Conservation (phyloP, 2,113 vertebrate species). For the Microcebus ravelobensis region DNA sequence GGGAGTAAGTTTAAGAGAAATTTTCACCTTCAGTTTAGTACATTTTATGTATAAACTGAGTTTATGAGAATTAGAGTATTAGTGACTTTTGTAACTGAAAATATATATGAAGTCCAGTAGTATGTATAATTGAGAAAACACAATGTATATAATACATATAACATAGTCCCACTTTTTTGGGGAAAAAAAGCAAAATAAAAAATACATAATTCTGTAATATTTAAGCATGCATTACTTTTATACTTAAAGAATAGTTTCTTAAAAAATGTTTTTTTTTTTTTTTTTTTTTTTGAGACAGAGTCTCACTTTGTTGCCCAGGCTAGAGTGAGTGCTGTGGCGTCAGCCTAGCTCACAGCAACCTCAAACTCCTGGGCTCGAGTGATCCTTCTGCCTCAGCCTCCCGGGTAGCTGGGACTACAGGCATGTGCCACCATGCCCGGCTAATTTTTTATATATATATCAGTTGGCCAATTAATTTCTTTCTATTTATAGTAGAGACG, state of each 20-base stretch:
- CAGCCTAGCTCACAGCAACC: too few relatives aligned
- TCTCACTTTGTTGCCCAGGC: too few relatives aligned
- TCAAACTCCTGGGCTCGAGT: too few relatives aligned
- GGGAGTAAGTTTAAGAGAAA: neutral
- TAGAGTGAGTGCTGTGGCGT: too few relatives aligned
- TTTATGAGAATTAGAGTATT: neutral
- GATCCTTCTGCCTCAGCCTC: too few relatives aligned
- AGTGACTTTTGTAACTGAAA: constrained; percentile 16
- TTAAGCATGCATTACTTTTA: neutral
- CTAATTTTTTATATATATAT: too few relatives aligned
- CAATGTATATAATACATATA: neutral
- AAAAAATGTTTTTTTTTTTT: neutral
- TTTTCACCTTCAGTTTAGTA: neutral
- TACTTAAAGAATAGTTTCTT: neutral
- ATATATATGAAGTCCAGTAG: neutral
- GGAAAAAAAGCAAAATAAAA: neutral
- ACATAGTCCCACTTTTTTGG: neutral
- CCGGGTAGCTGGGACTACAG: too few relatives aligned
- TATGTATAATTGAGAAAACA: neutral
- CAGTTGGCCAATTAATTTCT: too few relatives aligned
- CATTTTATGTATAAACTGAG: neutral
- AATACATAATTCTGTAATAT: neutral
- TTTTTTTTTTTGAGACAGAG: too few relatives aligned
- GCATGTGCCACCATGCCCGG: too few relatives aligned
- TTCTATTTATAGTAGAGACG: too few relatives aligned